Base-by-base conservation (phyloP, 2,113 vertebrate genomes). In the Apteryx mantelli region DNA sequence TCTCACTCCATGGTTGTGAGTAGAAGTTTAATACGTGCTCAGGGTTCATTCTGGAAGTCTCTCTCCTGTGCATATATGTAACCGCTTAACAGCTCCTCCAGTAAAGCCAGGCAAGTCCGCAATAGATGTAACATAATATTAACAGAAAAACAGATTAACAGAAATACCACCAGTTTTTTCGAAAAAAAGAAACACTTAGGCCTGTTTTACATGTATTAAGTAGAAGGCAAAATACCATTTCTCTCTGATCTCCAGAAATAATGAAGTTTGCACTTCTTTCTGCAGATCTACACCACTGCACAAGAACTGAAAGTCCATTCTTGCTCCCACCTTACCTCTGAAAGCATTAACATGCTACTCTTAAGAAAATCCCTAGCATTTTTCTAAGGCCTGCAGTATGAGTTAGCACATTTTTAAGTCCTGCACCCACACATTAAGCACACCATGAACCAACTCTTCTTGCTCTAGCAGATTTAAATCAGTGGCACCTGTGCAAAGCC, bases 141-240 rank as follows among this genome's bases (percentile, higher is more conserved):
- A 87, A 75, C 26, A 87, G 73, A 52, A 84, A 60, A 61, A 32
- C 24, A n/a, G 4, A 58, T 53, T 7, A 75, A 86, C 2, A 42
- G 18, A n/a, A 46, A 46, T 46, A 88, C 77, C 1, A 0, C 3
- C 0, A 0, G 3, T 19, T 87, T 63, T 38, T 32, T 46, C 15
- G 15, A 14, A 14, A 46, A 46, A 3, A 40, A 91, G 71, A 24
- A 3, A 13, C 5, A 5, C 32, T 76, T 56, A 30, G 15, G 46
- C 16, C 60, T 82, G 17, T 46, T 76, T 58, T 46, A 76, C 26
- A 16, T 53, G 11, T 11, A 8, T 36, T 20, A 50, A 44, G 3
- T 13, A 82, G 60, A 60, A 82, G 68, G 60, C 34, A 61, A 61
- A 34, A 1, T 4, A 50, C 1, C 2, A 53, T 64, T 64, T 42